These are phyloP conservation scores for Eclectus roratus DNA, from an alignment of 2,113 vertebrate species.

Conservation along the genomic window DNA sequence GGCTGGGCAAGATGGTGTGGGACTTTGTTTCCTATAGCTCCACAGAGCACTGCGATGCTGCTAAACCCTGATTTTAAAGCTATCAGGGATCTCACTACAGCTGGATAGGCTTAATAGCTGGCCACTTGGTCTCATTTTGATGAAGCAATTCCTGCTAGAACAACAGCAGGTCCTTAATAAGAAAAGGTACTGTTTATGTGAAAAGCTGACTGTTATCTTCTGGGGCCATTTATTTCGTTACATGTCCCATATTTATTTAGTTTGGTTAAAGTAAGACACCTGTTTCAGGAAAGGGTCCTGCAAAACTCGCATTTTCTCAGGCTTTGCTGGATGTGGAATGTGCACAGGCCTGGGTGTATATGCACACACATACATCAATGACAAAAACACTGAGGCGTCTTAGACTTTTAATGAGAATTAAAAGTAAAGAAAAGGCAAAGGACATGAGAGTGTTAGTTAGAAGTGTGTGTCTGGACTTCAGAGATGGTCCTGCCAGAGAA, in stretches of 20 bases:
- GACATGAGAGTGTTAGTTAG: neutral
- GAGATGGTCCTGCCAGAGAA: neutral
- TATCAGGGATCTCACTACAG: neutral
- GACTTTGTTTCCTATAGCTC: neutral
- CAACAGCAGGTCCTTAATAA: neutral
- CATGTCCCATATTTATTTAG: conserved; percentile 40
- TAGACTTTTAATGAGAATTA: neutral
- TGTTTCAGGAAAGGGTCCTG: neutral
- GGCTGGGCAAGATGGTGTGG: neutral
- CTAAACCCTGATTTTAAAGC: neutral
- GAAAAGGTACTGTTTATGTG: conserved; percentile 34
- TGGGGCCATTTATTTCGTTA: neutral
- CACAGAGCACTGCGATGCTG: neutral
- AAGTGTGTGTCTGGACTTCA: neutral
- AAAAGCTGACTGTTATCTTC: conserved; percentile 12
- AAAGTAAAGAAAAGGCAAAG: conserved; percentile 19
- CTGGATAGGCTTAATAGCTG: neutral
- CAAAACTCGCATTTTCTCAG: conserved; percentile 1
- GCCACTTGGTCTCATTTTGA: neutral
- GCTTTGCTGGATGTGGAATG: conserved; percentile 16
- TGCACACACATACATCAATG: neutral
- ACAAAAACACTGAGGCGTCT: neutral
- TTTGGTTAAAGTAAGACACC: conserved; percentile 43
- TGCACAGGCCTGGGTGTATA: neutral
- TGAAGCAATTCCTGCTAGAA: neutral